A percentile compares a stretch with the other conserved stretches of the same genome.
phyloP scores from a whole-genome alignment of 2,113 vertebrate genomes.

The Clinocottus analis region DNA sequence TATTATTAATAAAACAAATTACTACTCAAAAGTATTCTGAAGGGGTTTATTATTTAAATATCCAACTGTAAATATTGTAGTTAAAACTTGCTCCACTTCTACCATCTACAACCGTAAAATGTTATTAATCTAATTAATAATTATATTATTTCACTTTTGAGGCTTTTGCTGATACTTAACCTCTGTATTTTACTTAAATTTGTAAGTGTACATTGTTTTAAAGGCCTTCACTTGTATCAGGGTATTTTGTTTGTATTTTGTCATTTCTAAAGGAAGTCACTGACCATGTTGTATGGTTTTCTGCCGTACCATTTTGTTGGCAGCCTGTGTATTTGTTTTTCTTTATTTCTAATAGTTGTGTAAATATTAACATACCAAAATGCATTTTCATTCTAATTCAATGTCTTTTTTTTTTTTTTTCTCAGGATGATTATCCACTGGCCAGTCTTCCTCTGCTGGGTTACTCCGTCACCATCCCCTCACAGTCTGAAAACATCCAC shows the following conservation, averaged over 20 bases:
- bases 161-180: too few relatives aligned
- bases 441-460: slow-evolving; percentile 97
- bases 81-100: background rate
- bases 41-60: background rate
- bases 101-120: background rate
- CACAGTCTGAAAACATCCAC: slow-evolving; percentile 95
- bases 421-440: slow-evolving; percentile 95
- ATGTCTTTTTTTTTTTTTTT: background rate
- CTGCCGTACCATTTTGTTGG: background rate
- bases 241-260: background rate
- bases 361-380: background rate
- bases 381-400: background rate
- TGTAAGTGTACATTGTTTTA: background rate
- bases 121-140: background rate
- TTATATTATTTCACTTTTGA: background rate
- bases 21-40: too few relatives aligned
- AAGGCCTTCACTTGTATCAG: background rate
- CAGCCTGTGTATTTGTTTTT: background rate
- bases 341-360: background rate
- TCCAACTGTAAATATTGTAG: background rate
- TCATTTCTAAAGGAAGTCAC: background rate
- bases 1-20: background rate
- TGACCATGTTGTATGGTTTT: too few relatives aligned
- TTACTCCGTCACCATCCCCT: slow-evolving; percentile 94
- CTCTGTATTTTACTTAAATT: too few relatives aligned